Evolutionary conservation across 2,113 vertebrate genomes (phyloP).

Genomic region (Elaphurus davidianus): DNA sequence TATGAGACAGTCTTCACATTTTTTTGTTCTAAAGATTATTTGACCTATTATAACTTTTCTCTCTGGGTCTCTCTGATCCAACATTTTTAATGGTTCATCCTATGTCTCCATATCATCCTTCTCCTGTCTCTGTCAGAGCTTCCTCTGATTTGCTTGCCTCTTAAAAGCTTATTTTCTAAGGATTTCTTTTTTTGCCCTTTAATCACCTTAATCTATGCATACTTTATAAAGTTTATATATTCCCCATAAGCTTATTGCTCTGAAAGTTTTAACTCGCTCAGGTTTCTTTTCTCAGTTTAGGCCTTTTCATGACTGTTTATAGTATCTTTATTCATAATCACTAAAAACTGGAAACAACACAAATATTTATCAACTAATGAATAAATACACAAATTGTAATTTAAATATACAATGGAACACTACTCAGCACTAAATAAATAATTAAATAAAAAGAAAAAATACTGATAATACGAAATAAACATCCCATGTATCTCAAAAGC

Average conservation of each 20-base stretch:
- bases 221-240: background rate
- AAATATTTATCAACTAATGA: background rate
- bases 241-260: background rate
- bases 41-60: constrained; percentile 36
- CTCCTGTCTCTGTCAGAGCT: background rate
- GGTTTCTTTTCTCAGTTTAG: background rate
- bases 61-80: constrained; percentile 1
- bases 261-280: background rate
- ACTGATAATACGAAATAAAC: background rate
- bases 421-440: background rate
- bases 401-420: background rate
- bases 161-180: constrained; percentile 44
- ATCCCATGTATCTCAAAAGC: background rate
- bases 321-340: background rate
- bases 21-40: constrained; percentile 26
- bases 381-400: background rate
- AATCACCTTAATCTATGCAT: background rate
- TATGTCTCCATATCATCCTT: background rate
- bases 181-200: background rate
- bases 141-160: background rate
- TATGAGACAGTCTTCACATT: background rate
- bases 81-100: background rate
- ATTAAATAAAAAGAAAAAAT: background rate
- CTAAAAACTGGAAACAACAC: background rate
- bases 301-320: background rate